Conservation (phyloP, 2,113 vertebrate species). For the Crotalus viridis region DNA sequence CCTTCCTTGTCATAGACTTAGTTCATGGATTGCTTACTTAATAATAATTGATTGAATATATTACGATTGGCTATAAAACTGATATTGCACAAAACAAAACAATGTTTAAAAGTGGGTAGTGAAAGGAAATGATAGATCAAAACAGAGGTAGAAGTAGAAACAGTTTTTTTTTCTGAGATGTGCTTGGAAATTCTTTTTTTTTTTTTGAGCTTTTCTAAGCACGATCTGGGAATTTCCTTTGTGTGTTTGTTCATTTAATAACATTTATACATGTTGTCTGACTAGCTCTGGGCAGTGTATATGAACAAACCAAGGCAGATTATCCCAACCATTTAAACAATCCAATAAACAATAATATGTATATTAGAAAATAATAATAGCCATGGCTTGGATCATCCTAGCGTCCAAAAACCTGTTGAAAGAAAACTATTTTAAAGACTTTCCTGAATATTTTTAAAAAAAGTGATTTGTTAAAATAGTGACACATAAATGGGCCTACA, state of each 20-base stretch:
- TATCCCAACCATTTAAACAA: background rate
- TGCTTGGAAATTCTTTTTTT: background rate
- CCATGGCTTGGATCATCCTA: background rate
- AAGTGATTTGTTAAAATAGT: background rate
- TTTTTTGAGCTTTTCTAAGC: background rate
- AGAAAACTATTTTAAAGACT: background rate
- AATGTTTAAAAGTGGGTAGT: background rate
- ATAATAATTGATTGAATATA: background rate
- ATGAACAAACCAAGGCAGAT: background rate
- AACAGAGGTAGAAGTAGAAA: background rate
- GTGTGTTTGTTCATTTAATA: background rate
- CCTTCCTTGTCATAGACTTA: background rate
- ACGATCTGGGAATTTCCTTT: background rate
- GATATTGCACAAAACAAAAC: background rate
- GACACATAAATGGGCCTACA: background rate
- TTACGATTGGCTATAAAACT: background rate
- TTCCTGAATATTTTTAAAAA: background rate
- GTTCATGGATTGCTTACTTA: background rate
- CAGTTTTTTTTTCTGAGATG: background rate
- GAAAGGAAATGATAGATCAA: background rate
- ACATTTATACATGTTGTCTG: background rate
- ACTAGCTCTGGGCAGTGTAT: background rate
- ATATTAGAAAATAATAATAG: background rate
- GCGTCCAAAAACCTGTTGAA: background rate
- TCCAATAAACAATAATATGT: background rate